phyloP scores from a whole-genome alignment of 2,888 invertebrate species.

The Globia sparganii region DNA sequence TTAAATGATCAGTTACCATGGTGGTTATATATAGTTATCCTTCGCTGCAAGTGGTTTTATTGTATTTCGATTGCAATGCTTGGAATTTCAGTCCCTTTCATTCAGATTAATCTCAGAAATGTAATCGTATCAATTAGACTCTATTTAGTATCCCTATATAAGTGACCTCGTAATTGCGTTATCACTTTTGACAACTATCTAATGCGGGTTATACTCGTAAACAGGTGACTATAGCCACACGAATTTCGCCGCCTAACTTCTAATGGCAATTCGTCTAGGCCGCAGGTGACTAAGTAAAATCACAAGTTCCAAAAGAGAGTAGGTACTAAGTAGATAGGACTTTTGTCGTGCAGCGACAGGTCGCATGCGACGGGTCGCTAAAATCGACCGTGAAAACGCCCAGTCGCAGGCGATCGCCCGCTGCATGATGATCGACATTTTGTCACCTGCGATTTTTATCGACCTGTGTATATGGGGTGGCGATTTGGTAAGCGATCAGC shows the following conservation, averaged over 20 bases:
- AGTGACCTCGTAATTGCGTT: neutral
- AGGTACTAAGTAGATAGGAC: neutral
- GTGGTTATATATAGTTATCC: constrained; percentile 17
- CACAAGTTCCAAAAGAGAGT: neutral
- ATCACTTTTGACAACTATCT: neutral
- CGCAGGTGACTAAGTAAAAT: neutral
- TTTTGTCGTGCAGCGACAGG: neutral
- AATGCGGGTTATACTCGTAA: neutral
- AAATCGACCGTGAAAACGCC: neutral
- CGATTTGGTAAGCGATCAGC: too few relatives aligned
- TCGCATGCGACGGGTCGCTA: neutral
- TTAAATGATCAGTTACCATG: constrained; percentile 21
- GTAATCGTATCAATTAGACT: neutral
- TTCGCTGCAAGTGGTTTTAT: constrained; percentile 1
- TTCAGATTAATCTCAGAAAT: neutral
- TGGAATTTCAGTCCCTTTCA: constrained; percentile 12
- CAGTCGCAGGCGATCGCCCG: neutral
- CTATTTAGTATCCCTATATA: too few relatives aligned
- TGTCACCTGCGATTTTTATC: neutral
- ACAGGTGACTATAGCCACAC: neutral
- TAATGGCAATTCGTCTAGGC: neutral
- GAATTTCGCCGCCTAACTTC: neutral
- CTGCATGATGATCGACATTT: neutral
- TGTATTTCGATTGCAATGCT: constrained; percentile 16
- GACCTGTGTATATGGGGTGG: neutral